phyloP scores from a whole-genome alignment of 2,113 vertebrate species.

The Jacana jacana region DNA sequence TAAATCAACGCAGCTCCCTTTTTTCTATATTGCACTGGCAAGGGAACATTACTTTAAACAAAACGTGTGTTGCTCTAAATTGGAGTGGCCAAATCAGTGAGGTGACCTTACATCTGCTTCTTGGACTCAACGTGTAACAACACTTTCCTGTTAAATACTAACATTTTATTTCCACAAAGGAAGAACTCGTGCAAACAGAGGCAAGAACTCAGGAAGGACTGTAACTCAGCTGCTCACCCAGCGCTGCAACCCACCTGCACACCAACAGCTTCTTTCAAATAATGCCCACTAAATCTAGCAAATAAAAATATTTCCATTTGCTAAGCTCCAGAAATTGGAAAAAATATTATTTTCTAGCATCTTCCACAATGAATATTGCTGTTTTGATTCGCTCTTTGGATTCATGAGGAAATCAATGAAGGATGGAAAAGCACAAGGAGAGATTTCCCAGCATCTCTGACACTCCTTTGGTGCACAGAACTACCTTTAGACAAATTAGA shows the following conservation, averaged over 20 bases:
- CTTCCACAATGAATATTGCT: background rate
- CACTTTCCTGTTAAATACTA: background rate
- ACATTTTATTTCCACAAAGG: background rate
- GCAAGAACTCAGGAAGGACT: background rate
- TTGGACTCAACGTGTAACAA: background rate
- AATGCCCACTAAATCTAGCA: background rate
- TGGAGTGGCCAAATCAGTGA: background rate
- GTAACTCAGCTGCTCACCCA: background rate
- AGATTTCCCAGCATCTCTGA: background rate
- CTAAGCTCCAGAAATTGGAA: background rate
- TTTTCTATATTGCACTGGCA: background rate
- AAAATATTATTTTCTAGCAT: background rate
- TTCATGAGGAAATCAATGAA: background rate
- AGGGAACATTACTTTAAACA: background rate
- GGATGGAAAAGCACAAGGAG: background rate
- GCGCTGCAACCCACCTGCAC: background rate
- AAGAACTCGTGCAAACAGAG: background rate
- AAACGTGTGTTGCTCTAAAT: background rate
- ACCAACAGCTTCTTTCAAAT: background rate
- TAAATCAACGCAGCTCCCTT: background rate
- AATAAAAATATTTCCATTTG: background rate
- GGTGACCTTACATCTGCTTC: fast-evolving
- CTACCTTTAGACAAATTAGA: background rate
- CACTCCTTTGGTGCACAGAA: background rate
- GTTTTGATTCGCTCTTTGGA: background rate